Evolutionary conservation across 2,113 vertebrate species (phyloP), one percentile per base, ranked within the genome.

Genomic region (Donacobius atricapilla): DNA sequence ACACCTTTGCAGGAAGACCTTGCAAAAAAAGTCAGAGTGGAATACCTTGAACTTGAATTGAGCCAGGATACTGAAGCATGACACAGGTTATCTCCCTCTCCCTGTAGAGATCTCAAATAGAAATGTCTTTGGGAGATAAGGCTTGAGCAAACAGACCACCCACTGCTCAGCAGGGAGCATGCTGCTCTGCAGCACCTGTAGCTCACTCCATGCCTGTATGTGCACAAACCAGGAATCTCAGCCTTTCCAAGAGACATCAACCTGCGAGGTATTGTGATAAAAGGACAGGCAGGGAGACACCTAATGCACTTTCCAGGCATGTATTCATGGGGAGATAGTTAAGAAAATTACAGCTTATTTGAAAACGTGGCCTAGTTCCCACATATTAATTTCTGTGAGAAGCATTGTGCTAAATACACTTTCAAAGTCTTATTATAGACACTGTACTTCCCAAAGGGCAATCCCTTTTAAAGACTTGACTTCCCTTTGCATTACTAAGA

Each of bases 211-310:
- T 35, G n/a, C 28, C 37, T n/a, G 44, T 24, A 61, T 7, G 13
- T n/a, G 28, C 22, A 25, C 76, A 73, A 73, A 81, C 9, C 23
- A 79, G 37, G 50, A 83, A 66, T 51, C 58, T 83, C 72, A 83
- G 45, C 23, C 53, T 13, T 61, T 61, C 24, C 23, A 58, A 71
- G 57, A 75, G 31, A 63, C 18, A 48, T 2, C 0, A 0, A 27
- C 57, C 21, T 23, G 11, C 25, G 17, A 90, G 80, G 50, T 13
- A 44, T 31, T 22, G 6, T 5, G 39, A 14, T n/a, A 76, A 79
- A 28, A 84, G 15, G 37, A 87, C 69, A 85, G 42, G 18, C 33
- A 84, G 47, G 8, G 13, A 89, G 53, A 82, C 64, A 80, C 17
- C 44, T 37, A 58, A 71, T 42, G 63, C 21, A 39, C 70, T 77